Evolutionary conservation across 1,140 invertebrate genomes (phyloP), one percentile per base, ranked within the genome.

Genomic region (Ips typographus): DNA sequence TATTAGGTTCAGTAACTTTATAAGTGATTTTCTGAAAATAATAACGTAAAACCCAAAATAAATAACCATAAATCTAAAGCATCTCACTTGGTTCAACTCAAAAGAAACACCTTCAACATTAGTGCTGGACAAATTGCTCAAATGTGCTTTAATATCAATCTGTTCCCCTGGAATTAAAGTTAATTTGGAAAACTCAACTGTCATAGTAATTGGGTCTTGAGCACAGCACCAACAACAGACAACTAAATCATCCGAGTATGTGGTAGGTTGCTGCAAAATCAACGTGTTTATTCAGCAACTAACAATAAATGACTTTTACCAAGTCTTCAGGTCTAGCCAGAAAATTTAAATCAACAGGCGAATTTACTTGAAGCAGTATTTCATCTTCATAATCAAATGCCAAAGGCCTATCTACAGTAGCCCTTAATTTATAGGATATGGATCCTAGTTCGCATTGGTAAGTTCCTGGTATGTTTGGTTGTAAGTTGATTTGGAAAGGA

Each of bases 351-450:
- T 75, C 73, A 44, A 76, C 57, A 40, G 73, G 73, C 3, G 75
- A 65, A 2, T 63, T 43, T 4, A 76, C 65, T 4, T 69, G 40
- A 59, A 76, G 60, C 40, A 74, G 44, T 7, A 72, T 51, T 49
- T 71, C 7, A 61, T 75, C 75, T 60, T 74, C 65, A 67, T 72
- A 75, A 58, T 76, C 75, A 8, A 68, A 55, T 1, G 70, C 69
- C 72, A 76, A 69, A 44, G 73, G 73, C 61, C 73, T 57, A 41
- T 75, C 75, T 22, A 76, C 72, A 42, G 69, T 68, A 38, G 73
- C 73, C 53, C 49, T 68, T n/a, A 76, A 4, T 49, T 72, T 73
- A 7, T 71, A 76, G 4, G 59, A 49, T 36, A 76, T 61, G 38
- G 55, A 60, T n/a, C 75, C 73, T 37, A 71, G 63, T 43, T 66